Evolutionary conservation across 2,888 invertebrate genomes (phyloP), one percentile per base, ranked within the genome.

Genomic region (Odontomyia ornata): DNA sequence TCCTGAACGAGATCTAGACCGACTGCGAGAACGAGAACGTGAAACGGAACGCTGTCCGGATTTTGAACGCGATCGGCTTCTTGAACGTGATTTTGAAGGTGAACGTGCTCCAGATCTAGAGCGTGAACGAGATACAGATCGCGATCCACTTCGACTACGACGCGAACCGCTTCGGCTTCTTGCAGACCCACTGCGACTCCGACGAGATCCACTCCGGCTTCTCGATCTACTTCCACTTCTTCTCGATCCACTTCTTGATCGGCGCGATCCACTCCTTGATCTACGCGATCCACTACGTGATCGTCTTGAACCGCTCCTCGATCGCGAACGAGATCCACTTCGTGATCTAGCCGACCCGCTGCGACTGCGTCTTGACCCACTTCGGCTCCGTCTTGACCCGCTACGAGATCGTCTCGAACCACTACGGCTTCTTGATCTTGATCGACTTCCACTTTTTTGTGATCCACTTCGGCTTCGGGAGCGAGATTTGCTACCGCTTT

Each of bases 401-500:
- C 83, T 84, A 62, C 82, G 83, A 1, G 23, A 85, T 84, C 56
- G 82, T 62, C 80, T 81, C 1, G 84, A 84, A 18, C 82, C 83
- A 57, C 80, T 82, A 7, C 81, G 78, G 1, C 81, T 82, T 84
- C 36, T 71, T 67, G 15, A 82, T 65, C 64, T 56, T 21, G 80
- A 77, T 21, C 83, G 82, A 60, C 81, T 79, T 15, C 82, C 77
- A 72, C 79, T 73, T 84, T 27, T 71, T 21, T 83, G 83, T 3
- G 76, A 76, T 84, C 83, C 84, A 81, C 84, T 84, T 4, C 83
- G 81, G 21, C 77, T 77, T 25, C 79, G 52, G 15, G 69, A 67
- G 18, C 75, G 83, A 1, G 75, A 80, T 80, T 21, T 79, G 79
- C 82, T 81, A 5, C 81, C 81, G 60, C 81, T 81, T 2, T 81